Conservation (phyloP, 1,140 invertebrate genomes). For the Arctopsyche grandis region DNA sequence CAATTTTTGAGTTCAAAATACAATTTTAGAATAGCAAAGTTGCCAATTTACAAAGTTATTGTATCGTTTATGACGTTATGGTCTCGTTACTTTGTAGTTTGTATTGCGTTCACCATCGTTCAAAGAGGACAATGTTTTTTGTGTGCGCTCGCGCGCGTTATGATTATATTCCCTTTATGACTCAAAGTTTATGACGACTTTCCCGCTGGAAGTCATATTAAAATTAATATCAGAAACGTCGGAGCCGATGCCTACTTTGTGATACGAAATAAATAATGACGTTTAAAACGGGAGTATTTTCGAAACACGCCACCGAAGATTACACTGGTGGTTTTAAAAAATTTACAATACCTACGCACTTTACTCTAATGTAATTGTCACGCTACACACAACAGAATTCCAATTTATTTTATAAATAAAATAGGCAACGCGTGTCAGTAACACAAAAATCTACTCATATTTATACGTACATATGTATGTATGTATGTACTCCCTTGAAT, state of each 20-base stretch:
- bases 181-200: neutral
- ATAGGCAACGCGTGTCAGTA: too few species aligned
- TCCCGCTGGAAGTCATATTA: neutral
- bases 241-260: neutral
- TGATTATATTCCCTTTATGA: neutral
- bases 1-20: too few species aligned
- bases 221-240: neutral
- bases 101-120: neutral
- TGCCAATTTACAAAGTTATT: too few species aligned
- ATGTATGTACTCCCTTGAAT: too few species aligned
- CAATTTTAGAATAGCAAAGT: neutral
- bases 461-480: too few species aligned
- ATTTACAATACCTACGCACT: too few species aligned
- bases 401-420: too few species aligned
- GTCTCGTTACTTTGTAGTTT: slow-evolving; percentile 6
- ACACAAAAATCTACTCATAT: too few species aligned
- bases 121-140: neutral
- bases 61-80: neutral
- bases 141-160: neutral
- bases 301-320: neutral
- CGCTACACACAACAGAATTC: too few species aligned
- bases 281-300: neutral
- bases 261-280: neutral
- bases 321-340: too few species aligned
- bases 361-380: too few species aligned